These are phyloP conservation scores for Sitophilus oryzae DNA, from an alignment of 1,140 invertebrate genomes.

Conservation along the genomic window DNA sequence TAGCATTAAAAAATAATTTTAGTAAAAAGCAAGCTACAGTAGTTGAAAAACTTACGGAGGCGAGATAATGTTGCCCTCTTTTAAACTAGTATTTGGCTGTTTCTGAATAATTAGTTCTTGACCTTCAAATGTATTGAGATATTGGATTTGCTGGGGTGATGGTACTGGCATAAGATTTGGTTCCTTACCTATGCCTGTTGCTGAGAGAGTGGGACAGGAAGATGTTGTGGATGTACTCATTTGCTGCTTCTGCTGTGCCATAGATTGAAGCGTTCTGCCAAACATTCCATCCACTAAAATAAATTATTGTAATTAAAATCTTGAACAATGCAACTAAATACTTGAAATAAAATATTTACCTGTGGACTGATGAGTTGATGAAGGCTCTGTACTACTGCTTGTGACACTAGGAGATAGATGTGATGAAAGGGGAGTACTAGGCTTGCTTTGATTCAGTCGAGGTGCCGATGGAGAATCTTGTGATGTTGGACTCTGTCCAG, in stretches of 20 bases:
- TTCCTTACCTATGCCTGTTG: conserved; percentile 54
- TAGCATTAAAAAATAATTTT: conserved; percentile 6
- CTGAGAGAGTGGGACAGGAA: conserved; percentile 39
- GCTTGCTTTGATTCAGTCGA: conserved; percentile 59
- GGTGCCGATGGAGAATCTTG: conserved; percentile 48
- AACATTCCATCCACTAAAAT: conserved; percentile 65
- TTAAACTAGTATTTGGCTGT: conserved; percentile 88
- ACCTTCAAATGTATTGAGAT: conserved; percentile 91
- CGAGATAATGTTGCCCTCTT: conserved; percentile 45
- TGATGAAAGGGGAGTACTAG: conserved; percentile 61
- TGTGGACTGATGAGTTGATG: conserved; percentile 45
- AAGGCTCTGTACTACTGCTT: conserved; percentile 41
- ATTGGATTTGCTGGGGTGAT: conserved; percentile 92
- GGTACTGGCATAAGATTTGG: conserved; percentile 93
- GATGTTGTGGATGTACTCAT: conserved; percentile 41
- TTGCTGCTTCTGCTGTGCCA: conserved; percentile 70
- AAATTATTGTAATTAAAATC: conserved; percentile 3
- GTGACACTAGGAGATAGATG: conserved; percentile 56
- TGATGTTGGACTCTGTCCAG: conserved; percentile 59
- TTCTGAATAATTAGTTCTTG: conserved; percentile 96
- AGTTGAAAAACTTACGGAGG: conserved; percentile 39
- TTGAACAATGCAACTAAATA: conserved; percentile 2
- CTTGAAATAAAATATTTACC: conserved; percentile 35
- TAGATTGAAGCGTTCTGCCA: conserved; percentile 70
- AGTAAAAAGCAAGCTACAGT: neutral